Percentiles rank a stretch among this genome's conserved stretches.
Evolutionary conservation across 2,113 vertebrate genomes (phyloP).

Genomic region (Cryptotis parvus): DNA sequence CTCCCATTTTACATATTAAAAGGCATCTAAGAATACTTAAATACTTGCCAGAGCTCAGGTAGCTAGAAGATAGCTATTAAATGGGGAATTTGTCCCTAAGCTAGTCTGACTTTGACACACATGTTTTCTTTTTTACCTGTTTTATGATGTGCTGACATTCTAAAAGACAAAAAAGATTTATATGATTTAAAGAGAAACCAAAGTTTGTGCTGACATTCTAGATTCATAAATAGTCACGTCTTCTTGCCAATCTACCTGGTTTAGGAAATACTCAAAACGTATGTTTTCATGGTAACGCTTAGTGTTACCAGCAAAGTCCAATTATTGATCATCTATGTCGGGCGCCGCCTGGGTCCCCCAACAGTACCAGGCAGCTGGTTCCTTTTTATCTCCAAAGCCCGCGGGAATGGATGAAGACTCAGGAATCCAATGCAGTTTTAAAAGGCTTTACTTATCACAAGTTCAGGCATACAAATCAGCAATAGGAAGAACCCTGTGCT

Average conservation of each 20-base stretch:
- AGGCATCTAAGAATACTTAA: slow-evolving; percentile 6
- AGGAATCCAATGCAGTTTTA: no score
- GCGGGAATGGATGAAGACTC: no score
- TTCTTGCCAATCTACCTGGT: neutral
- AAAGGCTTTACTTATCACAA: no score
- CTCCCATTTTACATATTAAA: neutral
- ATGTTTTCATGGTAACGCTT: neutral
- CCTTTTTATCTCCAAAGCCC: no score
- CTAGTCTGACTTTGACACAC: neutral
- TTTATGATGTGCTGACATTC: neutral
- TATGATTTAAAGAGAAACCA: no score
- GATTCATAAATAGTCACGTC: neutral
- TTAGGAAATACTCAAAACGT: neutral
- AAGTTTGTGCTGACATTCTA: no score
- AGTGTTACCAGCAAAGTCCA: neutral
- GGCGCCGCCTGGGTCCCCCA: no score
- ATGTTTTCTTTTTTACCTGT: neutral
- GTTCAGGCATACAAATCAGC: no score
- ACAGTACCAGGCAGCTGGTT: no score
- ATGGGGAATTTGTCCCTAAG: neutral
- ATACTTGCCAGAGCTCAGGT: neutral
- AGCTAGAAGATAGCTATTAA: neutral
- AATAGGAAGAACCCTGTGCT: no score
- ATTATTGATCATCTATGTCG: neutral
- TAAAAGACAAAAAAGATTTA: no score